Evolutionary conservation across 2,797 vertebrate genomes (phyloP).

Genomic region (Catamblyrhynchus diadema): DNA sequence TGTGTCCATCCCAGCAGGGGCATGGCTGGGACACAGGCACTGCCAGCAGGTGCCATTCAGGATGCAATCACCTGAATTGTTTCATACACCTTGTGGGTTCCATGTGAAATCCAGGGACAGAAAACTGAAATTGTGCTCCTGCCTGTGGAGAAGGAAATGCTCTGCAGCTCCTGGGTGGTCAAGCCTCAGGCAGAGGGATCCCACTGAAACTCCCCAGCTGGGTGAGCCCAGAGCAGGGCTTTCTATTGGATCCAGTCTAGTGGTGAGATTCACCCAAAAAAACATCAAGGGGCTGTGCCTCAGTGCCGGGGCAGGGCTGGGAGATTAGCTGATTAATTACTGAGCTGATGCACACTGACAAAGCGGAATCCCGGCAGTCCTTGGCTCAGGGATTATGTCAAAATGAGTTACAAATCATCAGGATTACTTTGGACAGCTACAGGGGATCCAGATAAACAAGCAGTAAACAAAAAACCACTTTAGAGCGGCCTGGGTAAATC

Average conservation of each 20-base stretch:
- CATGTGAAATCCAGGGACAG: not conserved
- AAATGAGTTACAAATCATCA: not conserved
- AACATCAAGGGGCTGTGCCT: not conserved
- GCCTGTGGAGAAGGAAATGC: fast-evolving
- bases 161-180: fast-evolving
- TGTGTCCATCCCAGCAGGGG: not conserved
- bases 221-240: not conserved
- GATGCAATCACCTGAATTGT: fast-evolving
- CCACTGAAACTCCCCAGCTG: not conserved
- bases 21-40: not conserved
- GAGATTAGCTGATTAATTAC: not conserved
- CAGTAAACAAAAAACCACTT: not conserved
- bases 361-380: not conserved
- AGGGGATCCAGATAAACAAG: not conserved
- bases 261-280: not conserved
- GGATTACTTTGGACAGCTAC: not conserved
- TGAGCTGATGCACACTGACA: not conserved
- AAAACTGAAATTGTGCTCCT: not conserved
- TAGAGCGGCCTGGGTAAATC: not conserved
- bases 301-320: not conserved
- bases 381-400: not conserved
- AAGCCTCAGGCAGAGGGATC: not conserved
- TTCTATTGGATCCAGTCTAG: fast-evolving
- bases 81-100: fast-evolving
- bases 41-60: not conserved